Evolutionary conservation across 1,140 invertebrate genomes (phyloP).

Genomic region (Drosophila bifasciata): DNA sequence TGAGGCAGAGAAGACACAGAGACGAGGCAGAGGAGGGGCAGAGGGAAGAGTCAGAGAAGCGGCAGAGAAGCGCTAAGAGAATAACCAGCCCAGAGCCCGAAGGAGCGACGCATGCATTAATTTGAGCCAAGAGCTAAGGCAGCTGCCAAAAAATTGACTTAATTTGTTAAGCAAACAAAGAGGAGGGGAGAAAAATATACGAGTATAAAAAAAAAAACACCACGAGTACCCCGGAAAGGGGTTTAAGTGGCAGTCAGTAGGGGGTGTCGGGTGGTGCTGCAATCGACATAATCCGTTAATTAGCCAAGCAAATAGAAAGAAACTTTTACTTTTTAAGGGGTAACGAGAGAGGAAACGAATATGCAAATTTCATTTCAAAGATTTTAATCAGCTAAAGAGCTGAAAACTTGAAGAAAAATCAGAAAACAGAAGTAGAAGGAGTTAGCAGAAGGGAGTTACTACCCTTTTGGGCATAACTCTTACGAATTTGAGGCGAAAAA

Average conservation of each 20-base stretch:
- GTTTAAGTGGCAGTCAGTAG: neutral
- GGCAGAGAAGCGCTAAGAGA: too few species aligned
- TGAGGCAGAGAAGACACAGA: too few species aligned
- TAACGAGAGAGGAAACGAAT: conserved; percentile 7
- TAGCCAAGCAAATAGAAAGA: conserved; percentile 32
- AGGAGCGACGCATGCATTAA: conserved; percentile 57
- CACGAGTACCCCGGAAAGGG: conserved; percentile 17
- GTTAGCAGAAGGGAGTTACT: too few species aligned
- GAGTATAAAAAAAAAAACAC: conserved; percentile 20
- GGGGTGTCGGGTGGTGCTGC: conserved; percentile 8
- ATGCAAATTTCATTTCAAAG: conserved; percentile 36
- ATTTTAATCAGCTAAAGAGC: conserved; percentile 6
- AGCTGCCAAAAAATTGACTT: conserved; percentile 70
- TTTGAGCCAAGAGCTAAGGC: conserved; percentile 52
- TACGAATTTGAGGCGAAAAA: too few species aligned
- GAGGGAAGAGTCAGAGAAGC: conserved; percentile 11
- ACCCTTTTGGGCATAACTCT: too few species aligned
- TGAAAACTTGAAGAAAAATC: neutral
- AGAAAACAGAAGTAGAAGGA: neutral
- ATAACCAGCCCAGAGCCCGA: conserved; percentile 4
- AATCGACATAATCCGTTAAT: conserved; percentile 48
- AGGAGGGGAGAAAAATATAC: neutral
- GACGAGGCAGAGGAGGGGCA: too few species aligned
- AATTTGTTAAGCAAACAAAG: conserved; percentile 61
- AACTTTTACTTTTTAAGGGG: conserved; percentile 37